Conservation (phyloP, 2,888 invertebrate genomes). For the Ferdinandea cuprea region DNA sequence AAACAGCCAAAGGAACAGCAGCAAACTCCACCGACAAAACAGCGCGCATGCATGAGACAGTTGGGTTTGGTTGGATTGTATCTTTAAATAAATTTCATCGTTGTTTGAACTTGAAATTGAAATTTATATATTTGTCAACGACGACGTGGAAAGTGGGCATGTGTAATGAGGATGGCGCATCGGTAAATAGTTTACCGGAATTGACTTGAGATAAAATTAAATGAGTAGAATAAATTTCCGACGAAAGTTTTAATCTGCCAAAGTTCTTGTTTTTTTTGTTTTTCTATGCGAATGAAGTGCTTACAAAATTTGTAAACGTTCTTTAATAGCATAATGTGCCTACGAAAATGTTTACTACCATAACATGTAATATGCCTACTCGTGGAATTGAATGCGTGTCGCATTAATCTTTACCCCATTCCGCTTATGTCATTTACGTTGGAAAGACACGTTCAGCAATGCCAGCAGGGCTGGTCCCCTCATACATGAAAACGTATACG, state of each 20-base stretch:
- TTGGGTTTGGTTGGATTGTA: background rate
- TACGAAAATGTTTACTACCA: background rate
- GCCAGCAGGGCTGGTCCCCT: slow-evolving; percentile 2
- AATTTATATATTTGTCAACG: slow-evolving; percentile 64
- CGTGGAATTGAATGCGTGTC: slow-evolving; percentile 30
- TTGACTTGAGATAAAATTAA: slow-evolving; percentile 16
- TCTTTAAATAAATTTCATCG: slow-evolving; percentile 67
- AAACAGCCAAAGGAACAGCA: background rate
- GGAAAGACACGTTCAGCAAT: slow-evolving; percentile 32
- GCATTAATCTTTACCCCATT: slow-evolving; percentile 7
- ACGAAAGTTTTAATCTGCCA: background rate
- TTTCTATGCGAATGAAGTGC: background rate
- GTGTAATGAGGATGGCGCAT: slow-evolving; percentile 48
- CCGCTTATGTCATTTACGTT: slow-evolving; percentile 9
- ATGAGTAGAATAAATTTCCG: slow-evolving; percentile 4
- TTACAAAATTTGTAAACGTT: background rate
- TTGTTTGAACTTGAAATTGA: slow-evolving; percentile 69
- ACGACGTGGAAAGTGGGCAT: slow-evolving; percentile 37
- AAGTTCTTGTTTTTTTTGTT: background rate
- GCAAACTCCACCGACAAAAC: slow-evolving; percentile 41
- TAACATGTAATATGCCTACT: background rate
- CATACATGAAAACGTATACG: slow-evolving; percentile 19
- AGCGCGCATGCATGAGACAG: slow-evolving; percentile 19
- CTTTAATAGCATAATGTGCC: background rate
- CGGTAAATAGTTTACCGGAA: slow-evolving; percentile 31